A percentile compares a stretch with the other conserved stretches of the same genome.
Conservation (phyloP, 2,888 invertebrate genomes). For the Strigamia maritima region DNA sequence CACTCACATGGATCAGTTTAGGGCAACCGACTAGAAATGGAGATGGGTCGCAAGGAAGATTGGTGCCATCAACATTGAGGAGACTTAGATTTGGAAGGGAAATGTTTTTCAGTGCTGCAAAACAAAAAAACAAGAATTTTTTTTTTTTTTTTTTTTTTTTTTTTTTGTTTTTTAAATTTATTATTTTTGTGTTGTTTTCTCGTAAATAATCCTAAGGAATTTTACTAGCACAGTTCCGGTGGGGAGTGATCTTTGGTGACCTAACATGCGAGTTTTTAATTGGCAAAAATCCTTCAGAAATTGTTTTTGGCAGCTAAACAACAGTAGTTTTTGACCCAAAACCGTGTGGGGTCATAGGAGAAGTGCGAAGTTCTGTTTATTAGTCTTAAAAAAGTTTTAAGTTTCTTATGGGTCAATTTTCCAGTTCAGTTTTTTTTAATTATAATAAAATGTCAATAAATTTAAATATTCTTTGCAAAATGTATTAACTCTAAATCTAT, state of each 20-base stretch:
- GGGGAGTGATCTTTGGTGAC: neutral
- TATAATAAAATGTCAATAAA: neutral
- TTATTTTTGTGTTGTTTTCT: neutral
- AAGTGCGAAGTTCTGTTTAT: neutral
- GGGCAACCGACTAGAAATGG: neutral
- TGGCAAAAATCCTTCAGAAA: neutral
- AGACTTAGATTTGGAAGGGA: conserved; percentile 19
- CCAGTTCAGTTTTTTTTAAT: neutral
- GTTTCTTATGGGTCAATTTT: neutral
- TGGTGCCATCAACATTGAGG: conserved; percentile 4
- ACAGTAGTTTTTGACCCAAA: neutral
- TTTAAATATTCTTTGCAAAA: neutral
- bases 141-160: neutral
- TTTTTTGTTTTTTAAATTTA: neutral
- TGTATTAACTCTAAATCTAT: neutral
- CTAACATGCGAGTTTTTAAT: neutral
- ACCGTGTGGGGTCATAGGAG: neutral
- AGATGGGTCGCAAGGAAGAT: neutral
- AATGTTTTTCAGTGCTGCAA: conserved; percentile 9
- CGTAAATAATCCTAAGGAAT: neutral
- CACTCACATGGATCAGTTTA: neutral
- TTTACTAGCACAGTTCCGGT: neutral
- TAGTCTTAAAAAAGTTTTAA: too few relatives aligned
- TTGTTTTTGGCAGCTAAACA: neutral
- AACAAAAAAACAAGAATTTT: neutral